Evolutionary conservation across 37 sponge, comb jelly and placozoan species (phyloP).

Genomic region (Eunapius fragilis): DNA sequence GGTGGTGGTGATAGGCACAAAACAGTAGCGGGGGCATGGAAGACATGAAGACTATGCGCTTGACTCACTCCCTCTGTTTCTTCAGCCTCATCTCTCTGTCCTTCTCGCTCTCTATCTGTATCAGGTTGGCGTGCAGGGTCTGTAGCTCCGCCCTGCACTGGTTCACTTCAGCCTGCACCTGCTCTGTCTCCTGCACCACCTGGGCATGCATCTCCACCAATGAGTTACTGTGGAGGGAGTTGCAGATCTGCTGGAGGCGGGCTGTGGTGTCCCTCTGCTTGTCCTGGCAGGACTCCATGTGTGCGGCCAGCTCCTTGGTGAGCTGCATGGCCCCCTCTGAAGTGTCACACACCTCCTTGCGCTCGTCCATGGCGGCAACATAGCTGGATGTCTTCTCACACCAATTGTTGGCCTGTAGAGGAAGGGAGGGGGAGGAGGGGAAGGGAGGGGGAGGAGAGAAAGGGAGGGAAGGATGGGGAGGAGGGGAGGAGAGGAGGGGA

Average conservation of each 20-base stretch:
- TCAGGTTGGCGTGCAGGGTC: constrained; percentile 17
- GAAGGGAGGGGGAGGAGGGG: background rate
- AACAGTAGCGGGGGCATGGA: too few relatives aligned
- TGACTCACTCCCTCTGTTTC: constrained; percentile 75
- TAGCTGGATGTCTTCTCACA: constrained; percentile 31
- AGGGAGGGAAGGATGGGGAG: background rate
- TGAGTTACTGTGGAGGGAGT: constrained; percentile 33
- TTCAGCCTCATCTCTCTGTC: constrained; percentile 39
- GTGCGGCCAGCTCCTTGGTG: constrained; percentile 35
- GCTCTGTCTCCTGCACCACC: constrained; percentile 42
- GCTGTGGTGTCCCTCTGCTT: constrained; percentile 49
- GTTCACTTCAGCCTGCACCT: constrained; percentile 25
- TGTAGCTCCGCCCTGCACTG: constrained; percentile 26
- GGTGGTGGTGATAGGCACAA: too few relatives aligned
- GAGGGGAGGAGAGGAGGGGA: background rate
- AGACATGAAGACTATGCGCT: too few relatives aligned
- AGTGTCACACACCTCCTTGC: constrained; percentile 19
- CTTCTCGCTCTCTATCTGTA: constrained; percentile 62
- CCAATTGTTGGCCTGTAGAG: constrained; percentile 64
- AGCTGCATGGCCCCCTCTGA: constrained; percentile 32
- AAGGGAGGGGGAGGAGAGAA: background rate
- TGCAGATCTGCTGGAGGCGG: constrained; percentile 37
- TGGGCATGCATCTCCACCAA: constrained; percentile 42
- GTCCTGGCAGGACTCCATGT: constrained; percentile 26
- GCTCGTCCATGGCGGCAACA: constrained; percentile 39